Evolutionary conservation across 2,113 vertebrate species (phyloP), one percentile per base, ranked within the genome.

Genomic region (Rhizomys pruinosus): DNA sequence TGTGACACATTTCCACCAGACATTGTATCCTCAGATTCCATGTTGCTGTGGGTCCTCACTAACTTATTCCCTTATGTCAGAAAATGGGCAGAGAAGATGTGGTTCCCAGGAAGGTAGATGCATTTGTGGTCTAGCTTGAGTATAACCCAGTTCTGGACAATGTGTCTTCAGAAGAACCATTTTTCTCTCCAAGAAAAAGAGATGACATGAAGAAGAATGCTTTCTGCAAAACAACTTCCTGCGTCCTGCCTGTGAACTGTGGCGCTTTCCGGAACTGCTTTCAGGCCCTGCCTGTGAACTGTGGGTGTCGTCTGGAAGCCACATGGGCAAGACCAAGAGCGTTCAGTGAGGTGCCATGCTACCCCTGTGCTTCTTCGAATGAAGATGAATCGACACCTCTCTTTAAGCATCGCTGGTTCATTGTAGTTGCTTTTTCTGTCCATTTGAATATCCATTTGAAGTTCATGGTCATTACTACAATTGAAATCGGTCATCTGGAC

Each of bases 401-500:
- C 42, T 69, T 47, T 68, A 55, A 13, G 5, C 22, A 69, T 7
- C 34, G 19, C 13, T 82, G n/a, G 77, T 42, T 90, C 79, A 5
- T 32, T 59, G 10, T 15, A 22, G 16, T 2, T 32, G 8, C 4
- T 34, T 20, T 69, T 69, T 32, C 76, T 34, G 3, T 37, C 69
- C 44, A 34, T 74, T 69, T 80, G 39, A 55, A 22, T n/a, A 34
- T 44, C 72, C 59, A n/a, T 59, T 59, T 66, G 57, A 93, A 92
- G 34, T 72, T 63, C 78, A 78, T 77, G 11, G 37, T 93, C 27
- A 93, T 37, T 27, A 25, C 23, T 25, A 71, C 87, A 93, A 86
- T 16, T n/a, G 37, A 89, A 95, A 37, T 5, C 27, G 85, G 39
- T 68, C 64, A 37, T 37, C 19, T 76, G 80, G 37, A 8, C 69